Evolutionary conservation across 2,888 invertebrate genomes (phyloP).

Genomic region (Imbricaverruca yamaguchii): DNA sequence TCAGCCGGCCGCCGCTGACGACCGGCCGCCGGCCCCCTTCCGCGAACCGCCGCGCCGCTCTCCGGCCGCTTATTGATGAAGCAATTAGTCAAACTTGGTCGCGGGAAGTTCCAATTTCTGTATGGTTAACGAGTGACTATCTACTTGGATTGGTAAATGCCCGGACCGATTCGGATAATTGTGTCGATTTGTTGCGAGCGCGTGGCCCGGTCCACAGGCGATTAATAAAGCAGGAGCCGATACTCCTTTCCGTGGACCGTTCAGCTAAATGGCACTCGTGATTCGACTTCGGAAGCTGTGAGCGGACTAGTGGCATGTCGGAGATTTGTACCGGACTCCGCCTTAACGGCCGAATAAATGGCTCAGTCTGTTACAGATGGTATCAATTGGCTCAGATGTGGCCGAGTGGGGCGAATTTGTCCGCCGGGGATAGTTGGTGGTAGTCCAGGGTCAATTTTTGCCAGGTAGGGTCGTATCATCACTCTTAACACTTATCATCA

Average conservation of each 20-base stretch:
- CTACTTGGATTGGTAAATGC: slow-evolving; percentile 3
- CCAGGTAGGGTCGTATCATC: not conserved
- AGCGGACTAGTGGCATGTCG: not conserved
- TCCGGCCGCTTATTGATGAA: not conserved
- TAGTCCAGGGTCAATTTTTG: not conserved
- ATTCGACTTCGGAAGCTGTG: not conserved
- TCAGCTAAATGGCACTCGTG: not conserved
- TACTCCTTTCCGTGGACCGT: not conserved
- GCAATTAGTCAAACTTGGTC: not conserved
- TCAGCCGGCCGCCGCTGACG: not conserved
- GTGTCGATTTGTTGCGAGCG: not conserved
- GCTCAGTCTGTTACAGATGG: not conserved
- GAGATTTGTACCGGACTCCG: not conserved
- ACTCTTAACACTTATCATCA: not conserved
- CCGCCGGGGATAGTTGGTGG: not conserved
- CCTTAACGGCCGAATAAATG: not conserved
- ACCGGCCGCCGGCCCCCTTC: not conserved
- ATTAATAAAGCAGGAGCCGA: not conserved
- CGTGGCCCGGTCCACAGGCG: not conserved
- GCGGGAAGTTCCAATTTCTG: not conserved
- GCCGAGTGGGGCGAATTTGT: not conserved
- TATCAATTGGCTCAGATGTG: not conserved
- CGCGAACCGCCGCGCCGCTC: not conserved
- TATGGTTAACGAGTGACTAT: not conserved
- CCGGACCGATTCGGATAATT: not conserved